These are phyloP conservation scores for Bubo bubo DNA, from an alignment of 2,113 vertebrate genomes.

Conservation along the genomic window DNA sequence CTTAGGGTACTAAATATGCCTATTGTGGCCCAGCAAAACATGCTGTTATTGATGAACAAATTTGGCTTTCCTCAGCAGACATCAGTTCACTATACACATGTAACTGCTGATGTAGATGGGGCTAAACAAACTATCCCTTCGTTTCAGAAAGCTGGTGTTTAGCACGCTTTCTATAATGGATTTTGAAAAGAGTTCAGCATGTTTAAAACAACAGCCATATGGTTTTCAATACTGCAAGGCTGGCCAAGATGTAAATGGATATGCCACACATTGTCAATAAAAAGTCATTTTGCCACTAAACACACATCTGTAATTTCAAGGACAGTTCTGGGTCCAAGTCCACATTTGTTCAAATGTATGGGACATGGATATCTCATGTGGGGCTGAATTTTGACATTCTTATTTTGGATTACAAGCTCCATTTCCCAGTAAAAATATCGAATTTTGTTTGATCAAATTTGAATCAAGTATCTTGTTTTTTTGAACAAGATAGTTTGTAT, in stretches of 20 bases:
- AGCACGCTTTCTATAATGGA: background rate
- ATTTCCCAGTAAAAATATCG: background rate
- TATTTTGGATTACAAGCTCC: background rate
- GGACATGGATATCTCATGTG: background rate
- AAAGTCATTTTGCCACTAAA: background rate
- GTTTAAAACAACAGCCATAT: constrained; percentile 37
- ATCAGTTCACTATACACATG: background rate
- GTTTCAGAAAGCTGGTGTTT: background rate
- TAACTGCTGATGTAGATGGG: background rate
- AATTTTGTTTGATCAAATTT: background rate
- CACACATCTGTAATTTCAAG: background rate
- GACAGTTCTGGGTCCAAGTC: background rate
- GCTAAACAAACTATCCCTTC: background rate
- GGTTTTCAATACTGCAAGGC: constrained; percentile 7
- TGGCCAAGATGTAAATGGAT: constrained; percentile 11
- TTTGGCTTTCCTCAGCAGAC: background rate
- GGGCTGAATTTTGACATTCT: background rate
- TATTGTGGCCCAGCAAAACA: background rate
- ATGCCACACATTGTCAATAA: constrained; percentile 27
- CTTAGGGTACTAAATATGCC: background rate
- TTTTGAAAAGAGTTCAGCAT: constrained; percentile 51
- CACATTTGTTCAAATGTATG: background rate
- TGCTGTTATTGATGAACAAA: background rate
- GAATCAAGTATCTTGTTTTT: background rate
- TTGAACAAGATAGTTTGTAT: background rate